Base-by-base conservation (phyloP, 2,113 vertebrate genomes). In the Leiothrix lutea region DNA sequence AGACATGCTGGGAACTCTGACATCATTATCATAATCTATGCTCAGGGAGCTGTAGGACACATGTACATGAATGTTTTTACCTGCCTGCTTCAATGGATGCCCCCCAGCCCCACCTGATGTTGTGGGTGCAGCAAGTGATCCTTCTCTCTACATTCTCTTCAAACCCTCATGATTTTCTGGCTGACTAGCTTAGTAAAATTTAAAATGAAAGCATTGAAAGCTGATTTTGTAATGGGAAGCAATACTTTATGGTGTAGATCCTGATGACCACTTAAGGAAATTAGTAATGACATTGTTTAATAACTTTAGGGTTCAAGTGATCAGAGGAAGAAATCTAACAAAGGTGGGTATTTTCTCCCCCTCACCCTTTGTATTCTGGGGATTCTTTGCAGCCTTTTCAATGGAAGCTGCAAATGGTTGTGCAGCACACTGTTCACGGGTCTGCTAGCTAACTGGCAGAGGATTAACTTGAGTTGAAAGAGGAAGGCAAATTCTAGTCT, bases 91-190 rank as follows among this genome's bases (percentile, higher is more conserved):
- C 28, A 9, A 5, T 36, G 72, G 35, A 69, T 80, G 31, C 1
- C 13, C 3, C 8, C 24, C 0, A 31, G 8, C 38, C n/a, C 2
- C 1, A 0, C 18, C 20, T 45, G 40, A 22, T 57, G 26, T 7
- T 61, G 8, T 56, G 53, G 31, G 20, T 26, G 24, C 36, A 81
- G 23, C 0, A 1, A 62, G 10, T 70, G 57, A 48, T 70, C 50
- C 35, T 33, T 31, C 17, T 60, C 3, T 58, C 17, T 64, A n/a
- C n/a, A n/a, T n/a, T n/a, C n/a, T n/a, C n/a, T n/a, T 80, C 53
- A 75, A 62, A 62, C 18, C 9, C 14, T 64, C 29, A 35, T 33
- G 15, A 28, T 83, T 88, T 88, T 42, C 58, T 86, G 42, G 20
- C 12, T 70, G 36, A 54, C 33, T 44, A 44, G 11, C 20, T 45